Evolutionary conservation across 2,888 invertebrate species (phyloP).

Genomic region (Leptothorax acervorum): DNA sequence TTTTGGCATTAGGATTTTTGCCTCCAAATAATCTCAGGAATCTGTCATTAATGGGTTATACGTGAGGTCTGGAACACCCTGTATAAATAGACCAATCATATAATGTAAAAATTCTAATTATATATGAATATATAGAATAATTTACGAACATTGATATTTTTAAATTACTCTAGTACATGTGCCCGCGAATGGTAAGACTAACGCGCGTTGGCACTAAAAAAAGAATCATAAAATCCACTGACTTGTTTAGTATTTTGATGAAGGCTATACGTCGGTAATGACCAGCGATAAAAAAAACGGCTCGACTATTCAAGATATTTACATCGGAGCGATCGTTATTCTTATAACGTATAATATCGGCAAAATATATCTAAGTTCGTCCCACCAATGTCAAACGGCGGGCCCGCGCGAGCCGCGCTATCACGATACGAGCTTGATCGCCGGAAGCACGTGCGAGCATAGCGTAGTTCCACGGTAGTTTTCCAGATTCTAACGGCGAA

Average conservation of each 20-base stretch:
- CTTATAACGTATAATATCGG: conserved; percentile 32
- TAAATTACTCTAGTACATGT: background rate
- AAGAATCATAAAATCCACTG: background rate
- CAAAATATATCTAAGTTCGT: conserved; percentile 26
- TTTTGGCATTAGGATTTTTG: no score
- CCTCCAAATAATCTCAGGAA: no score
- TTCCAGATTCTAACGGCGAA: conserved; percentile 51
- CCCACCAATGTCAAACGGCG: conserved; percentile 33
- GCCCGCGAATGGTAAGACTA: no score
- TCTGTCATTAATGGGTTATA: no score
- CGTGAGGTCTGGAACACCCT: no score
- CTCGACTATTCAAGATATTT: conserved; percentile 8
- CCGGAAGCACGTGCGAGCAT: conserved; percentile 55
- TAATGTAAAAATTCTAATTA: background rate
- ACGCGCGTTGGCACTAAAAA: background rate
- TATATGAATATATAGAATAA: background rate
- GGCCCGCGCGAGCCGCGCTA: conserved; percentile 6
- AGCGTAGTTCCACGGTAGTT: conserved; percentile 49
- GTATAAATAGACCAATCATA: background rate
- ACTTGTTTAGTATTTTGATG: background rate
- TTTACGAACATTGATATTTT: background rate
- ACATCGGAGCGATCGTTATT: conserved; percentile 39
- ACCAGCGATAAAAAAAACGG: conserved; percentile 1
- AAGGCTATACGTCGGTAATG: conserved; percentile 4
- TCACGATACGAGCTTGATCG: conserved; percentile 41